Percentiles rank a stretch among this genome's conserved stretches.
These are phyloP conservation scores for Athene noctua DNA, from an alignment of 2,113 vertebrate species.

Conservation along the genomic window DNA sequence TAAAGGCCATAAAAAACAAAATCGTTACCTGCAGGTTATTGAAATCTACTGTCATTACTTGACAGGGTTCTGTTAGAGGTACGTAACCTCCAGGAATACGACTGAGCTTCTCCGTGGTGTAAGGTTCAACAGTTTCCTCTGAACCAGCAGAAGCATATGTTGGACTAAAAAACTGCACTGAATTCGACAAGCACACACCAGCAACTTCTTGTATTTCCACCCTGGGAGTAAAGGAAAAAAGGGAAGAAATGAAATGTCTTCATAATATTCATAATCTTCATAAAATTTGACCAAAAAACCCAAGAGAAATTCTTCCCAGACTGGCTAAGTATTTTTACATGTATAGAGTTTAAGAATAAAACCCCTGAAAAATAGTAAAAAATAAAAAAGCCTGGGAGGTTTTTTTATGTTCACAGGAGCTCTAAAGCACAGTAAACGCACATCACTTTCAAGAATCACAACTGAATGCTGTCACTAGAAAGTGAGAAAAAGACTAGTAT, in stretches of 20 bases:
- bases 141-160: constrained; percentile 74
- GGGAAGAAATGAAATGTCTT: neutral
- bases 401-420: neutral
- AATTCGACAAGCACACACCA: constrained; percentile 75
- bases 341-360: neutral
- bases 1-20: neutral
- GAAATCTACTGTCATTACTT: constrained; percentile 88
- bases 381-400: neutral
- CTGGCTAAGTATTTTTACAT: neutral
- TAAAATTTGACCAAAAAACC: neutral
- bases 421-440: neutral
- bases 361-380: neutral
- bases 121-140: constrained; percentile 89
- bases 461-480: neutral
- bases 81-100: constrained; percentile 85
- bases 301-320: neutral
- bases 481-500: neutral
- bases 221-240: constrained; percentile 62
- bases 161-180: constrained; percentile 84
- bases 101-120: constrained; percentile 94
- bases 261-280: no score
- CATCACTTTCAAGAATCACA: neutral
- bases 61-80: constrained; percentile 86
- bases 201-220: constrained; percentile 79
- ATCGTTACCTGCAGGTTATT: constrained; percentile 85